These are phyloP conservation scores for Saccostrea glomerata DNA, from an alignment of 1,140 invertebrate species.

Conservation along the genomic window DNA sequence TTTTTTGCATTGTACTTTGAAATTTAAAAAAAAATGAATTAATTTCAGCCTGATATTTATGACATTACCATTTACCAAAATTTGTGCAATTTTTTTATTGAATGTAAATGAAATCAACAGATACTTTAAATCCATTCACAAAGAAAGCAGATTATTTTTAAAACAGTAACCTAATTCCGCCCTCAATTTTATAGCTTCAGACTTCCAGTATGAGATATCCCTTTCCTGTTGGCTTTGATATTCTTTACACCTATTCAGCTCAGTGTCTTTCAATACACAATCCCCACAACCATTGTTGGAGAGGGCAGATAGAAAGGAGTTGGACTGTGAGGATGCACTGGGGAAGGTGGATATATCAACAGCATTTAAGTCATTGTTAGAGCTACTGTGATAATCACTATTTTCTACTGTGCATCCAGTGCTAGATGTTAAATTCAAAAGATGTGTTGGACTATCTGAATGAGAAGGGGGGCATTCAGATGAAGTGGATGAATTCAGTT, in stretches of 20 bases:
- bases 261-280: neutral
- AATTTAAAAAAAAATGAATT: too few species aligned
- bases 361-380: neutral
- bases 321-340: neutral
- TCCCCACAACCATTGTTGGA: neutral
- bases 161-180: conserved; percentile 30
- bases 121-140: neutral
- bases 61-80: too few species aligned
- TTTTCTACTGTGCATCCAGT: neutral
- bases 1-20: too few species aligned
- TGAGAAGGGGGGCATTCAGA: neutral
- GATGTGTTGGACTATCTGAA: neutral
- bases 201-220: conserved; percentile 17
- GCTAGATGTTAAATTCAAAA: neutral
- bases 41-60: too few species aligned
- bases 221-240: neutral
- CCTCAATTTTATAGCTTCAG: neutral
- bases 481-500: neutral
- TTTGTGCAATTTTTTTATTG: too few species aligned
- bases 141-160: neutral
- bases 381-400: neutral
- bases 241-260: neutral
- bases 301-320: neutral
- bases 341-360: neutral
- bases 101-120: neutral